Evolutionary conservation across 2,113 vertebrate genomes (phyloP), one percentile per base, ranked within the genome.

Genomic region (Hydrolagus affinis): DNA sequence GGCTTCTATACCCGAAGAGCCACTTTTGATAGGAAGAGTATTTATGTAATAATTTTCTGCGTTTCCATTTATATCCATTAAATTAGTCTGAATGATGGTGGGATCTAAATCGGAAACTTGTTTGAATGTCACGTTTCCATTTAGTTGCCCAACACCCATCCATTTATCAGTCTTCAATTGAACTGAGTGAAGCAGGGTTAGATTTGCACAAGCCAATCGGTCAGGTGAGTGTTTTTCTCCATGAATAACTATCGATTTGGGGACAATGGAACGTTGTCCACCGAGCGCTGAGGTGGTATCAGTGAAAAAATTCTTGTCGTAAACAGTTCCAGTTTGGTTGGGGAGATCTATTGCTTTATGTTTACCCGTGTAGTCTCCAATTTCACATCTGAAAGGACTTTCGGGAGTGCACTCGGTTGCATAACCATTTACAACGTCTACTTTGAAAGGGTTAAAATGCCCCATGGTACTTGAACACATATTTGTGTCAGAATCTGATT

Each of bases 21-120:
- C 87, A 28, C 86, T 86, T 71, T 70, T 89, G 66, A 94, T 80
- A 59, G 94, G 93, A 56, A 95, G 89, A 0, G 91, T 69, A 83
- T 95, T 93, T 70, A 95, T 87, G 62, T 94, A 92, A 88, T 93
- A 95, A n/a, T 92, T 92, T 28, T 87, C 88, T 21, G 93, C 92
- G 21, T 74, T 85, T 8, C 78, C 70, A 4, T 88, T 86, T 30
- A 95, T 88, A 59, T 89, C 88, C 4, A 11, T 86, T 85, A 95
- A 85, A 60, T 89, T 90, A 11, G 94, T 86, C 0, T 88, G 86
- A 60, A 95, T 80, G 11, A 78, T 83, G 0, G 93, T 94, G 19
- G 89, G 89, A 60, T 93, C 90, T n/a, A 90, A 89, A 23, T 92
- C 91, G 71, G 91, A 86, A 21, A 80, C 70, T 86, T 93, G 91